Conservation (phyloP, 2,888 invertebrate species). For the Chesias legatella region DNA sequence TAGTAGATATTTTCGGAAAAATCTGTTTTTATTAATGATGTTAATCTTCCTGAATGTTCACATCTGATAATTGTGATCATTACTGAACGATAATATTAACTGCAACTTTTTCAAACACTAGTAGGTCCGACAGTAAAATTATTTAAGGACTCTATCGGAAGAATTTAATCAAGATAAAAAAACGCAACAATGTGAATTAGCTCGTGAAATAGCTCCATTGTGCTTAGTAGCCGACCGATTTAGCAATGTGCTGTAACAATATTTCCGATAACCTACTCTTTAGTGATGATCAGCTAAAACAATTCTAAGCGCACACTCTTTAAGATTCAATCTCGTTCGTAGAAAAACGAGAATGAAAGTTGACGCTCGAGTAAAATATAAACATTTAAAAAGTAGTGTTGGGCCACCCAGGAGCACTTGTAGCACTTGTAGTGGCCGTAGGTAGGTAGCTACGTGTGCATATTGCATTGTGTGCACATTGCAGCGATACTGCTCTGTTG, state of each 20-base stretch:
- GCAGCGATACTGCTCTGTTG: neutral
- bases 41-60: too few relatives aligned
- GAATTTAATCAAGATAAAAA: slow-evolving; percentile 35
- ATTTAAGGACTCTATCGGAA: slow-evolving; percentile 8
- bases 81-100: too few relatives aligned
- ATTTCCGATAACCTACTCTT: slow-evolving; percentile 57
- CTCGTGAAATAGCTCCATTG: slow-evolving; percentile 74
- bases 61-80: too few relatives aligned
- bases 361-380: slow-evolving; percentile 60
- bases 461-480: neutral
- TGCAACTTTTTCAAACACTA: too few relatives aligned
- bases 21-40: too few relatives aligned
- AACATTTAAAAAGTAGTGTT: slow-evolving; percentile 62
- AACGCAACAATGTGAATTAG: slow-evolving; percentile 63
- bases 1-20: too few relatives aligned
- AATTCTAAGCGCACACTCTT: slow-evolving; percentile 38
- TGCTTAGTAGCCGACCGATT: slow-evolving; percentile 63
- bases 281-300: slow-evolving; percentile 37
- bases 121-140: too few relatives aligned
- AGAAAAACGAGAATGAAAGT: slow-evolving; percentile 47
- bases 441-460: slow-evolving; percentile 1
- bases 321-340: slow-evolving; percentile 60
- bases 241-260: slow-evolving; percentile 60
- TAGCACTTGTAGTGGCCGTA: slow-evolving; percentile 7
- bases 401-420: slow-evolving; percentile 66